Evolutionary conservation across 1,140 invertebrate species (phyloP).

Genomic region (Araneus ventricosus): DNA sequence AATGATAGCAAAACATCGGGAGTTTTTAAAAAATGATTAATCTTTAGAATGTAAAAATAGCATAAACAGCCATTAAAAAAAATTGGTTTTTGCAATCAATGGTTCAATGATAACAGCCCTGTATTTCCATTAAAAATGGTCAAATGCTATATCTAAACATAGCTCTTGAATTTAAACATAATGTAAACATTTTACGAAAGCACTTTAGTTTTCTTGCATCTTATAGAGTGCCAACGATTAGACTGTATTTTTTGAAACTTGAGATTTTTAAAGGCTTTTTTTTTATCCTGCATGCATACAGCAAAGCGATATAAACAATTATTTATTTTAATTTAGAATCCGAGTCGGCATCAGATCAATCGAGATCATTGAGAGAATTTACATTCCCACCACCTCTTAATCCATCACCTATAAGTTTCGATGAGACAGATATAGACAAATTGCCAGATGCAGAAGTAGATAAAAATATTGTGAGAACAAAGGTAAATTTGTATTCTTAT

Average conservation of each 20-base stretch:
- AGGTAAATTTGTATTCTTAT: background rate
- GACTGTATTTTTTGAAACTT: background rate
- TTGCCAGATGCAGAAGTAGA: constrained; percentile 56
- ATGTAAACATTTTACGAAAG: no score
- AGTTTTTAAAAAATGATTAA: no score
- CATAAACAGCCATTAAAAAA: no score
- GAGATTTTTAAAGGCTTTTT: background rate
- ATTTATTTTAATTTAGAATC: constrained; percentile 37
- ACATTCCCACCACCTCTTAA: background rate
- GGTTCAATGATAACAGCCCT: no score
- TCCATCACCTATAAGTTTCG: constrained; percentile 33
- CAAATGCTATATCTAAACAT: no score
- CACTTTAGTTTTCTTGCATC: background rate
- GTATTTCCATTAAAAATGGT: no score
- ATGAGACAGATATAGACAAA: constrained; percentile 68
- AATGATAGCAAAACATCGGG: no score
- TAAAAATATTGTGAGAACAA: constrained; percentile 65
- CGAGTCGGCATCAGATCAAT: background rate
- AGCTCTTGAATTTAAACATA: no score
- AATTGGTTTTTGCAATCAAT: no score
- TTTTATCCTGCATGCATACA: no score
- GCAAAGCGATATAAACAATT: background rate
- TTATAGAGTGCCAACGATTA: background rate
- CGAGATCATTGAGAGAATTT: constrained; percentile 18
- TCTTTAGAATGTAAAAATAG: no score